phyloP scores from a whole-genome alignment of 1,140 invertebrate species.

The Holcopasites calliopsidis region DNA sequence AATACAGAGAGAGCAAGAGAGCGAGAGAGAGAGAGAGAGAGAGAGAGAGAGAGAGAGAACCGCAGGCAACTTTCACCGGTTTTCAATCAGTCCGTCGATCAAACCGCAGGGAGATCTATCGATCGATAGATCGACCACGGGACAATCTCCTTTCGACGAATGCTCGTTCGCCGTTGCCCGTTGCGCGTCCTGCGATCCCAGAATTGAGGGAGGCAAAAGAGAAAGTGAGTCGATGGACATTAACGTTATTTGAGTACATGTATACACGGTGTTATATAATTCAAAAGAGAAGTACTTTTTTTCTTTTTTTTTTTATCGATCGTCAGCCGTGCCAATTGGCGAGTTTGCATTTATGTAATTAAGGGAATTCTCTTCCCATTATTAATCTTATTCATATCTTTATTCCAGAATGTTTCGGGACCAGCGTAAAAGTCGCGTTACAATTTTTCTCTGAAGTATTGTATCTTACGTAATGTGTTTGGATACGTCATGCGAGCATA shows the following conservation, averaged over 20 bases:
- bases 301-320: too few relatives aligned
- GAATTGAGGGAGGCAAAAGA: conserved; percentile 10
- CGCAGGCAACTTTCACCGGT: conserved; percentile 37
- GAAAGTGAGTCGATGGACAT: conserved; percentile 26
- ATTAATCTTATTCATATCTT: too few relatives aligned
- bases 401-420: too few relatives aligned
- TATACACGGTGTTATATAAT: conserved; percentile 4
- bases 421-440: too few relatives aligned
- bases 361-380: not conserved
- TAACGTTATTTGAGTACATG: conserved; percentile 22
- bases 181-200: conserved; percentile 12
- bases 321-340: not conserved
- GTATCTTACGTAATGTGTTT: too few relatives aligned
- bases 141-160: conserved; percentile 43
- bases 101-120: conserved; percentile 24
- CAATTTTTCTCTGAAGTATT: too few relatives aligned
- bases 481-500: too few relatives aligned
- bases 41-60: too few relatives aligned
- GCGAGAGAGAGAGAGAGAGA: too few relatives aligned
- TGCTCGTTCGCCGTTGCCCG: conserved; percentile 7
- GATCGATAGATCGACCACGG: conserved; percentile 30
- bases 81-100: conserved; percentile 40
- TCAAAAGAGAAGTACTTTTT: not conserved
- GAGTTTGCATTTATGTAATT: not conserved
- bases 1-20: too few relatives aligned